Conservation (phyloP, 2,888 invertebrate species). For the Thumatha senex region DNA sequence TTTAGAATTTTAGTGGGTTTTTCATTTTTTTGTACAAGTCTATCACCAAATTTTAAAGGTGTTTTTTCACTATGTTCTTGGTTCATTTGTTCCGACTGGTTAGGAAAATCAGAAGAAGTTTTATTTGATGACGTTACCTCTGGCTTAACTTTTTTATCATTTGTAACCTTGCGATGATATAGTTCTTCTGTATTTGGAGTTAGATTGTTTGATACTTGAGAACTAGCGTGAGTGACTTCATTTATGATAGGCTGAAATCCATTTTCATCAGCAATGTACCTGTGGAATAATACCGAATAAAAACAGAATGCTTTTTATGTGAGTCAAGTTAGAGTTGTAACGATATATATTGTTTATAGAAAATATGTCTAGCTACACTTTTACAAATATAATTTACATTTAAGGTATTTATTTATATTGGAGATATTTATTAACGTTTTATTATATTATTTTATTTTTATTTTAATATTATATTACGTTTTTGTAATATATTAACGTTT, state of each 20-base stretch:
- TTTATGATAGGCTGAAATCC: slow-evolving; percentile 88
- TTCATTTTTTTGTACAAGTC: slow-evolving; percentile 1
- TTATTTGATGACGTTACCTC: not conserved
- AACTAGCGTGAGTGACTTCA: slow-evolving; percentile 83
- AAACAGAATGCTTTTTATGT: no score
- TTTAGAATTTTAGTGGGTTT: not conserved
- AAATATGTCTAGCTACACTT: no score
- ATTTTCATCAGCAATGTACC: slow-evolving; percentile 89
- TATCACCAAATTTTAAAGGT: slow-evolving; percentile 9
- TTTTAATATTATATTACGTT: no score
- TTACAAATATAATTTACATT: no score
- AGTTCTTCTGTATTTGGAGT: not conserved
- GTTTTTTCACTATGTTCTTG: slow-evolving; percentile 4
- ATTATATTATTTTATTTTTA: no score
- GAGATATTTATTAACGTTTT: no score
- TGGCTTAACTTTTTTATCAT: not conserved
- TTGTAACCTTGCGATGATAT: not conserved
- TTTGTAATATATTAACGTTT: no score
- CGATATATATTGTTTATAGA: no score
- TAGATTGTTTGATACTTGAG: slow-evolving; percentile 28
- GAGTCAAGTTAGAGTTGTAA: no score
- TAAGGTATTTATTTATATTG: no score
- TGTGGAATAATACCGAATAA: slow-evolving; percentile 32
- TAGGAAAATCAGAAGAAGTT: slow-evolving; percentile 10
- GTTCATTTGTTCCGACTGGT: not conserved